Conservation (phyloP, 2,797 vertebrate genomes). For the Sebastolobus alascanus region DNA sequence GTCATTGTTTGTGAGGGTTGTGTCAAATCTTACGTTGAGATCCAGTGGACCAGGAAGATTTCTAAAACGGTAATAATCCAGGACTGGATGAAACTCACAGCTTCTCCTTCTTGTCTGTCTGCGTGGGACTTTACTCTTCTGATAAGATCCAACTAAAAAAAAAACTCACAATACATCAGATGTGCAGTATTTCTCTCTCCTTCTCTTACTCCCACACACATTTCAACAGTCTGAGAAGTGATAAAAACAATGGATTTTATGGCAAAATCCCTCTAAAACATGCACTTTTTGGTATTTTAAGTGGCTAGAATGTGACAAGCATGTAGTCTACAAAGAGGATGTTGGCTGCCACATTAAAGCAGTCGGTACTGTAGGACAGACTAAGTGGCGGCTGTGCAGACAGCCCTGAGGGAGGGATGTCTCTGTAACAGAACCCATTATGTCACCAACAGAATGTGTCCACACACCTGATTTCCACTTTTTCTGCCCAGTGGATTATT, state of each 20-base stretch:
- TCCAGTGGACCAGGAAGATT: background rate
- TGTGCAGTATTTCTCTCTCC: background rate
- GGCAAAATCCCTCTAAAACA: background rate
- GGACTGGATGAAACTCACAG: background rate
- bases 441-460: background rate
- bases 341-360: background rate
- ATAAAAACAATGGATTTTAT: background rate
- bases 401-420: background rate
- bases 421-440: constrained; percentile 13
- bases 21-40: background rate
- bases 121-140: background rate
- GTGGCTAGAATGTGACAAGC: background rate
- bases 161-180: background rate
- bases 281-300: background rate
- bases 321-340: background rate
- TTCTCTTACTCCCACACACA: background rate
- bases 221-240: background rate
- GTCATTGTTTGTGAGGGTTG: background rate
- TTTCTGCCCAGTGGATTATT: background rate
- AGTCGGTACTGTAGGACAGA: background rate
- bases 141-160: background rate
- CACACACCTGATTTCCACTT: background rate
- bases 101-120: background rate
- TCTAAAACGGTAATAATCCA: background rate
- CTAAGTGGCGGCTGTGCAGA: background rate